phyloP scores from a whole-genome alignment of 2,888 invertebrate species.

The Pycnomerus fuliginosus region DNA sequence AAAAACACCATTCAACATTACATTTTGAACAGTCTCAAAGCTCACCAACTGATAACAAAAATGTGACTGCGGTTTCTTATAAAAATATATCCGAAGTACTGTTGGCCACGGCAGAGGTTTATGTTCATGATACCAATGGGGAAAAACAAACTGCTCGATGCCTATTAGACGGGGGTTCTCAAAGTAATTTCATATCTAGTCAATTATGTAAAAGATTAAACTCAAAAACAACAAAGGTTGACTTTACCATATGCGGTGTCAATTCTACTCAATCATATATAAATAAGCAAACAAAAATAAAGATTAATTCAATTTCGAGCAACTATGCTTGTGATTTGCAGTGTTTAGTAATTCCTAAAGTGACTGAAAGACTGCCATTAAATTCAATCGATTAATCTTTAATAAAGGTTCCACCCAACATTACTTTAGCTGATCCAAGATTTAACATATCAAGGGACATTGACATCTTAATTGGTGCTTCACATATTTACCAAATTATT shows the following conservation, averaged over 20 bases:
- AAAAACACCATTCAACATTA: no score
- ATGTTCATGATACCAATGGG: neutral
- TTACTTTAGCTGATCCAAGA: neutral
- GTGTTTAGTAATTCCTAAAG: neutral
- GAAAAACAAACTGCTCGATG: neutral
- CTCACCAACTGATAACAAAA: no score
- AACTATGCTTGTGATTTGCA: neutral
- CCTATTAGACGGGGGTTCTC: neutral
- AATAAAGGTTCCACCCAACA: neutral
- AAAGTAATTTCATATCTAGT: neutral
- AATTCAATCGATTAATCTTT: neutral
- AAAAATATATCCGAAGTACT: no score
- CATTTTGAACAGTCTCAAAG: no score
- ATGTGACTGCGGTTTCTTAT: no score
- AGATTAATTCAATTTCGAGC: neutral
- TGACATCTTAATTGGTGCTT: slow-evolving; percentile 1
- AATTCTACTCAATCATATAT: neutral
- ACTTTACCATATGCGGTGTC: neutral
- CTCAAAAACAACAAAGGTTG: neutral
- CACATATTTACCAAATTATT: neutral
- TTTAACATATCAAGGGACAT: neutral
- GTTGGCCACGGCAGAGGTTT: no score
- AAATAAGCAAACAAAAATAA: neutral
- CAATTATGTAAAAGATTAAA: neutral
- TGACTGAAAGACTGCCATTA: neutral